Evolutionary conservation across 2,113 vertebrate genomes (phyloP).

Genomic region (Podarcis raffonei): DNA sequence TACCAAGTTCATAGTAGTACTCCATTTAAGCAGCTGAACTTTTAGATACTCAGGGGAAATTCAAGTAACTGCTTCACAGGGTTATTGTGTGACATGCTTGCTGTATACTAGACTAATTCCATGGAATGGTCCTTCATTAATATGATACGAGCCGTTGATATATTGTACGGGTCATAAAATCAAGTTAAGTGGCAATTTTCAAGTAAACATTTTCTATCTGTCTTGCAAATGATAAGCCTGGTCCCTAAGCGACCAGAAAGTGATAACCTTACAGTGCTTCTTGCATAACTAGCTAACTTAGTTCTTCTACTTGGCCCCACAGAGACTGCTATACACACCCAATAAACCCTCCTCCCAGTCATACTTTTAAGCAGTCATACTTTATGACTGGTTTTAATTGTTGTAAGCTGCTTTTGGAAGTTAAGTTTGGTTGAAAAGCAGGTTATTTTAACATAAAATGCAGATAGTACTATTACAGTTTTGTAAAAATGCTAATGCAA

Average conservation of each 20-base stretch:
- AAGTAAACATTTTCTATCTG: background rate
- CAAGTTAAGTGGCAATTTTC: background rate
- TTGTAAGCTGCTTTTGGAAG: background rate
- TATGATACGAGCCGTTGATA: too few relatives aligned
- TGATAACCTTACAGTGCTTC: background rate
- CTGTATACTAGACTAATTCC: background rate
- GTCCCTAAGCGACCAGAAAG: background rate
- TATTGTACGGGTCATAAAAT: background rate
- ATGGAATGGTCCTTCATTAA: background rate
- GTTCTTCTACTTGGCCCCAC: too few relatives aligned
- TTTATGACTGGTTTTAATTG: background rate
- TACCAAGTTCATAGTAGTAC: background rate
- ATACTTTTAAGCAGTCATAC: too few relatives aligned
- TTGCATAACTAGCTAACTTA: background rate
- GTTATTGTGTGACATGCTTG: background rate
- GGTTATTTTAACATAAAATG: background rate
- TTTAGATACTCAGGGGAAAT: conserved; percentile 11
- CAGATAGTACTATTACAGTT: background rate
- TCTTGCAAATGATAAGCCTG: background rate
- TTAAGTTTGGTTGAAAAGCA: background rate
- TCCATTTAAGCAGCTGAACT: background rate
- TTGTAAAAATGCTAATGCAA: background rate
- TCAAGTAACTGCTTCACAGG: background rate
- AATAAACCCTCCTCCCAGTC: too few relatives aligned
- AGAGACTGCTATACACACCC: background rate